These are phyloP conservation scores for Helogale parvula DNA, from an alignment of 2,113 vertebrate species.

Conservation along the genomic window DNA sequence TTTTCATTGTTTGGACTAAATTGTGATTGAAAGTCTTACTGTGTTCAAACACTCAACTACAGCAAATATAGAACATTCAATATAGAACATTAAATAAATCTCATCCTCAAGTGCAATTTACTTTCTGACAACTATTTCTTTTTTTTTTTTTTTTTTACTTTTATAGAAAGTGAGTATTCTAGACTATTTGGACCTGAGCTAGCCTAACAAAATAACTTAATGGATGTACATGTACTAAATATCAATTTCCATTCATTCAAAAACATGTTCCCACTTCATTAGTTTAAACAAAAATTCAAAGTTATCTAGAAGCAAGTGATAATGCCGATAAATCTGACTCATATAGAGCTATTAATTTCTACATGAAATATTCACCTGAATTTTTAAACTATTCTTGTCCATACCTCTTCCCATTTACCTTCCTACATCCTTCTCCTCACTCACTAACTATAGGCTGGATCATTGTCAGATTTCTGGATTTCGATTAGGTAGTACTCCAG, in stretches of 20 bases:
- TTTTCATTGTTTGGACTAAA: not conserved
- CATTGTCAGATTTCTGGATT: not conserved
- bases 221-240: not conserved
- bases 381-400: not conserved
- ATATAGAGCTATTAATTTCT: not conserved
- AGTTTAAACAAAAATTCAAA: not conserved
- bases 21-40: not conserved
- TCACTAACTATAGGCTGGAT: not conserved
- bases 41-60: not conserved
- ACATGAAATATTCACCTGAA: not conserved
- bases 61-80: not conserved
- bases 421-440: not conserved
- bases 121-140: not conserved
- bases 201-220: not conserved
- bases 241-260: not conserved
- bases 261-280: not conserved
- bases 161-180: constrained; percentile 27
- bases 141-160: not conserved
- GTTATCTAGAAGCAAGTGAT: not conserved
- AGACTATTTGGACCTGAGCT: not conserved
- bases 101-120: not conserved
- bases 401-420: not conserved
- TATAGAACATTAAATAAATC: not conserved
- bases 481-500: constrained; percentile 1
- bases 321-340: not conserved